Evolutionary conservation across 2,888 invertebrate species (phyloP), one percentile per base, ranked within the genome.

Genomic region (Geophilus truncorum): DNA sequence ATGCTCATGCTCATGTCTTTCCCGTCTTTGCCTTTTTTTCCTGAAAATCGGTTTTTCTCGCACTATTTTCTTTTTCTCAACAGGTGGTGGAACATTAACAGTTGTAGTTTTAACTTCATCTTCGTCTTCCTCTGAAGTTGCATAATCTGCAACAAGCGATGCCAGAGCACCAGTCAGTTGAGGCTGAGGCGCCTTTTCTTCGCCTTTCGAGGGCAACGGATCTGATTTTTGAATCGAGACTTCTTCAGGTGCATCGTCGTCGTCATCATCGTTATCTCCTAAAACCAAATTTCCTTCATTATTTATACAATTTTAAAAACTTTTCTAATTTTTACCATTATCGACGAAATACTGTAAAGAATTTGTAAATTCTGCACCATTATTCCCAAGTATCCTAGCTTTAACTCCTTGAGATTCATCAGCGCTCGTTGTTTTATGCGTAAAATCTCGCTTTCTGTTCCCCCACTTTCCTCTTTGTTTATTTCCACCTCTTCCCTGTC

Each of bases 71-170:
- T 25, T 25, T 6, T 25, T 18, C n/a, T 21, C 28, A 30, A 23
- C 76, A 25, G 28, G 10, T n/a, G n/a, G n/a, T n/a, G n/a, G n/a
- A n/a, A n/a, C 12, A 23, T 75, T 28, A 12, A 2, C 21, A 12
- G 7, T 28, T 40, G 23, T 15, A 12, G 4, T n/a, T 23, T 51
- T 40, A 83, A 82, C 77, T 81, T 80, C 45, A 82, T 79, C 70
- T 81, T 82, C 86, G 86, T 89, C 75, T 77, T 90, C 90, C 85
- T 90, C 90, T 81, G 90, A 90, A 81, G 89, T 89, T 77, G 86
- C 88, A 87, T 91, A 91, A 80, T 90, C 89, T 84, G 89, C 88
- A 84, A 91, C 90, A 28, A 91, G 86, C 80, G 89, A 88, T 75
- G 89, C 89, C 82, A 91, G 85, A 15, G 91, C 90, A 82, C 80